Evolutionary conservation across 2,797 vertebrate genomes (phyloP).

Genomic region (Balearica regulorum): DNA sequence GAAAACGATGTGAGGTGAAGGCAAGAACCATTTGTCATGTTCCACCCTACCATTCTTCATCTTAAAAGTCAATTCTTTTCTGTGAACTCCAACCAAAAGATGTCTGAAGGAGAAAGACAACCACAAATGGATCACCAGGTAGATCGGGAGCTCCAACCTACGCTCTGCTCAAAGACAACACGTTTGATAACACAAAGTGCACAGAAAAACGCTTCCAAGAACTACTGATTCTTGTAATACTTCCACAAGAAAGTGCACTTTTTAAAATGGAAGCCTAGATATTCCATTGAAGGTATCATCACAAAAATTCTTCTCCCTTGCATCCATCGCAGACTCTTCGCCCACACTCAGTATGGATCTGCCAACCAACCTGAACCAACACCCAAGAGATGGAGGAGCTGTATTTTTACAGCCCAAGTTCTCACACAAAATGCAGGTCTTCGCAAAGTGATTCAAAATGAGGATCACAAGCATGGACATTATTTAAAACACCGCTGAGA

Average conservation of each 20-base stretch:
- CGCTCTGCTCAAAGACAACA: fast-evolving
- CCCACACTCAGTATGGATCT: neutral
- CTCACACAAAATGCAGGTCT: neutral
- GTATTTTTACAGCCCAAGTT: neutral
- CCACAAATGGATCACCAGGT: neutral
- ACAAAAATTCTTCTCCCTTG: neutral
- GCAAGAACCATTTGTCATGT: neutral
- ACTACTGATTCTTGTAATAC: neutral
- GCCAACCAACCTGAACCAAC: neutral
- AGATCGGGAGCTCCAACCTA: neutral
- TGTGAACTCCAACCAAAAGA: neutral
- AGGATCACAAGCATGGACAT: neutral
- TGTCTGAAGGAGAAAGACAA: neutral
- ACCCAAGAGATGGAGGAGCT: neutral
- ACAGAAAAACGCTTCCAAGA: neutral
- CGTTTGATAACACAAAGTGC: fast-evolving
- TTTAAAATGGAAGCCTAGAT: neutral
- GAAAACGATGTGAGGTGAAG: neutral
- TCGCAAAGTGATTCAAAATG: neutral
- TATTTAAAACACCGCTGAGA: neutral
- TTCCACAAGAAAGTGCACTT: neutral
- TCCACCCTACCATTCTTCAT: neutral
- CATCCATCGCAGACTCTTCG: neutral
- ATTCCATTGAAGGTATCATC: neutral
- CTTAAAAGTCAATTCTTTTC: neutral